Evolutionary conservation across 2,797 vertebrate species (phyloP).

Genomic region (Choloepus didactylus): DNA sequence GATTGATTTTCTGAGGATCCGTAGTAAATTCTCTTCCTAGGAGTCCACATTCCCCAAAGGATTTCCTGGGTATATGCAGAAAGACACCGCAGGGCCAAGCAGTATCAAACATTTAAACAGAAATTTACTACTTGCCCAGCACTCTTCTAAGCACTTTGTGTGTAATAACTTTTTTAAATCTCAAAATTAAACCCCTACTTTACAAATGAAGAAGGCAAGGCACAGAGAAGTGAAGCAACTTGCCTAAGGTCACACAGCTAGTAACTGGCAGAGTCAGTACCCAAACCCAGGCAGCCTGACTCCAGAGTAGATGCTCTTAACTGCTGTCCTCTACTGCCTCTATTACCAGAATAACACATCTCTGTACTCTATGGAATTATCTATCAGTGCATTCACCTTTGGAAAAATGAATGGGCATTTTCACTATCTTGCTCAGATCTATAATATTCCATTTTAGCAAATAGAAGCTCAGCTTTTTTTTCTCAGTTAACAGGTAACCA

Average conservation of each 20-base stretch:
- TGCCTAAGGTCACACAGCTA: neutral
- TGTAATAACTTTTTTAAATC: neutral
- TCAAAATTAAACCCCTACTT: neutral
- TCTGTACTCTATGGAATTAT: neutral
- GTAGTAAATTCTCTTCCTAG: neutral
- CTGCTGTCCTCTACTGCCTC: neutral
- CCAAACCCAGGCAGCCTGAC: too few relatives aligned
- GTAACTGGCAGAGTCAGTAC: neutral
- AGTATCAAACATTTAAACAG: neutral
- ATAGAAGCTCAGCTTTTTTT: neutral
- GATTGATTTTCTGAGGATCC: neutral
- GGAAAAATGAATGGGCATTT: neutral
- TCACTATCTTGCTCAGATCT: neutral
- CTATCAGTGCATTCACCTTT: neutral
- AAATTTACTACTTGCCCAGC: neutral
- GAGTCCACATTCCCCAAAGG: neutral
- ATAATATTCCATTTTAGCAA: neutral
- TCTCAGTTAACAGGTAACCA: neutral
- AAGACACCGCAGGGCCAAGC: neutral
- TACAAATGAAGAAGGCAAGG: constrained; percentile 8
- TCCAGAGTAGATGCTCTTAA: neutral
- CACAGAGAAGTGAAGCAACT: neutral
- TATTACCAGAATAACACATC: neutral
- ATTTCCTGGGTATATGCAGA: neutral
- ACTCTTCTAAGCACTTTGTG: neutral